Evolutionary conservation across 2,888 invertebrate species (phyloP).

Genomic region (Pediacus dermestoides): DNA sequence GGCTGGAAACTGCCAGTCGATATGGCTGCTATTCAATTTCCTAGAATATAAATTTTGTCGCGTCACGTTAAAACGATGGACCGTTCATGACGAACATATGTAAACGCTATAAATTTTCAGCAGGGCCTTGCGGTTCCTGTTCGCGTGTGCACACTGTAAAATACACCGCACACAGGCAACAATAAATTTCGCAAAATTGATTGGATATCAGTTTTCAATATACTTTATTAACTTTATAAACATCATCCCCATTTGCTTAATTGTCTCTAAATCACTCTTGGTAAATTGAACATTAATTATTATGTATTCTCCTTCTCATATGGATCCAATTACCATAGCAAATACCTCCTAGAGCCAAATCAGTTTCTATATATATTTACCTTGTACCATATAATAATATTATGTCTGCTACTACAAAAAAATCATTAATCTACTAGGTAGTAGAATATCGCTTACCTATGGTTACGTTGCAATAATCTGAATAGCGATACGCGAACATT

Average conservation of each 20-base stretch:
- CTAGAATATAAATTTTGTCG: constrained; percentile 39
- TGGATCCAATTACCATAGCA: too few species aligned
- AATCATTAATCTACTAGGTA: too few species aligned
- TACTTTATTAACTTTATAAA: not conserved
- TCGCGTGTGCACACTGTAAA: constrained; percentile 9
- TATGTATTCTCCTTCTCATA: too few species aligned
- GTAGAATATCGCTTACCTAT: too few species aligned
- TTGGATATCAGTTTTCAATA: constrained; percentile 2
- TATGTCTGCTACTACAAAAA: too few species aligned
- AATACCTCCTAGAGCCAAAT: too few species aligned
- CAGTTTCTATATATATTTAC: too few species aligned
- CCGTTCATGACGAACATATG: constrained; percentile 25
- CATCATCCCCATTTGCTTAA: too few species aligned
- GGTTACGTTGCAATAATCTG: too few species aligned
- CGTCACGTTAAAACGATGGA: constrained; percentile 32
- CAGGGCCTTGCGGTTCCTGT: constrained; percentile 11
- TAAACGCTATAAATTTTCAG: constrained; percentile 21
- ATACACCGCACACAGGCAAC: constrained; percentile 17
- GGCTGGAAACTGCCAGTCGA: constrained; percentile 34
- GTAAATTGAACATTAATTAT: too few species aligned
- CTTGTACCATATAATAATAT: too few species aligned
- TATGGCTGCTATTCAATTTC: constrained; percentile 42
- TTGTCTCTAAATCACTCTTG: constrained; percentile 1
- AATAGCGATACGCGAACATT: too few species aligned
- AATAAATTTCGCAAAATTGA: not conserved